Evolutionary conservation across 1,140 invertebrate species (phyloP), one percentile per base, ranked within the genome.

Genomic region (Alviniconcha marisindica): DNA sequence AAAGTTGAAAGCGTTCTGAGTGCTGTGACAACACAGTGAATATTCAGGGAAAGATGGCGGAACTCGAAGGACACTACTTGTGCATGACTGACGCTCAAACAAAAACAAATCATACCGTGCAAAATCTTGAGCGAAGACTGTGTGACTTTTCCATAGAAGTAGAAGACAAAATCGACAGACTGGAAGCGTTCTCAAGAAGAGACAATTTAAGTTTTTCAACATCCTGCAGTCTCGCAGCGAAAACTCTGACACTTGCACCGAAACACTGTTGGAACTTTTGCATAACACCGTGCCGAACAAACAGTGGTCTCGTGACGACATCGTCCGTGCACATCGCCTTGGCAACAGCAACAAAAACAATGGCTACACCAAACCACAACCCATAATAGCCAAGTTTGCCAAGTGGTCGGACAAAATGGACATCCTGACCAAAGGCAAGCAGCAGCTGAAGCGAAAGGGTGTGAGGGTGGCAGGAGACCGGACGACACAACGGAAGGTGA

Each of bases 231-330:
- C n/a, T n/a, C n/a, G n/a, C n/a, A n/a, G n/a, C n/a, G n/a, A n/a
- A n/a, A n/a, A n/a, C n/a, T n/a, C n/a, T n/a, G n/a, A n/a, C n/a
- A n/a, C n/a, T n/a, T n/a, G n/a, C n/a, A n/a, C n/a, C n/a, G n/a
- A n/a, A n/a, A n/a, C n/a, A n/a, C n/a, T n/a, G n/a, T n/a, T n/a
- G n/a, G 56, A 60, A 24, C 4, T 60, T 12, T n/a, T 60, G 56
- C 56, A 60, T 5, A 31, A 66, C 60, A 66, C 60, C 36, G 60
- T 66, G 60, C 60, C 60, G 36, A 31, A 21, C n/a, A 66, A 66
- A 66, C 31, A 10, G 4, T 66, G 60, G 60, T 7, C 60, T 21
- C 3, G n/a, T 66, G n/a, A 66, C 5, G 60, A 66, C 60, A 33
- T 66, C 4, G 60, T 66, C 5, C 60, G 60, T 33, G 60, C 60